Base-by-base conservation (phyloP, 1,140 invertebrate genomes). In the Trichonephila clavata region DNA sequence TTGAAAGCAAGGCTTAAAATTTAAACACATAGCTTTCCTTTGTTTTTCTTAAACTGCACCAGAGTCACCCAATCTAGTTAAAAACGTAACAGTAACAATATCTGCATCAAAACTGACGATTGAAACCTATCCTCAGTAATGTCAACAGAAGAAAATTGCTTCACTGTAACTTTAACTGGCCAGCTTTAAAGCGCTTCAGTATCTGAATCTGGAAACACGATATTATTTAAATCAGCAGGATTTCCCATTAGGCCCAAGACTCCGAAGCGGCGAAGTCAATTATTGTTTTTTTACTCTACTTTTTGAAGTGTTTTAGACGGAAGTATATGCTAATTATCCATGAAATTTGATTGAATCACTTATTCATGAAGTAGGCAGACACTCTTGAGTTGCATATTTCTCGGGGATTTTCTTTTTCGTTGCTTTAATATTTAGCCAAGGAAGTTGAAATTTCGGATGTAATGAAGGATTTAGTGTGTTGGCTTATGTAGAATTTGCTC, bases 351-450 rank as follows among this genome's bases (percentile, higher is more conserved):
- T 90, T 80, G 68, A 90, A 90, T 90, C 71, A 63, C 65, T 63
- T 90, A 90, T 90, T 90, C 77, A 90, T 90, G 89, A 90, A 80
- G 89, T 68, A 81, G 61, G 86, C 39, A n/a, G 86, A 63, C 16
- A 13, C 86, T 20, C 86, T 87, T 65, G 8, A 57, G 20, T 65
- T 21, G 50, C 27, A 39, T 43, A 77, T 77, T 32, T 39, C 27
- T 32, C 71, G 71, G 71, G 14, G 71, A 77, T 77, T 39, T 63
- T 43, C 16, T 39, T 87, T 20, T 13, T 63, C 32, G 59, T 63
- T 27, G 59, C 61, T 65, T 87, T 32, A 60, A 57, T 65, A 57
- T 39, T 61, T 61, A 24, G 77, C 20, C 32, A 18, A 27, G 39
- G 7, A 32, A 27, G 20, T 16, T 20, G 21, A 32, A 81, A 18